Percentiles rank a stretch among this genome's conserved stretches.
Evolutionary conservation across 2,888 invertebrate genomes (phyloP).

Genomic region (Cosmorhoe ocellata): DNA sequence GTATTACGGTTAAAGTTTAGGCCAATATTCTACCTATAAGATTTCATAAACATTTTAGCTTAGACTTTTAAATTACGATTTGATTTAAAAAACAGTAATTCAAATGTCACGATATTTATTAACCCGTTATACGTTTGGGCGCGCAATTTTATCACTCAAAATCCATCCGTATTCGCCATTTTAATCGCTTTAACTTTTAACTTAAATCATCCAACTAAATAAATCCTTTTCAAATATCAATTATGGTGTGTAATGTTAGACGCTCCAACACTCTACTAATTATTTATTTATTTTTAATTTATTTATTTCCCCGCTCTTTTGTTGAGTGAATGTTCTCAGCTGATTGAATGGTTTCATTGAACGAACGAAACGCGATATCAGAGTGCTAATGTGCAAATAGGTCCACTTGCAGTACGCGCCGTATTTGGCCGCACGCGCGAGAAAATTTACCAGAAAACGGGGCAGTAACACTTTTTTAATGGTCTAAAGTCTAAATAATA

Average conservation of each 20-base stretch:
- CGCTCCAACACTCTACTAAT: slow-evolving; percentile 75
- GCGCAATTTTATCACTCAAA: no score
- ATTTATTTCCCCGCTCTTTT: slow-evolving; percentile 51
- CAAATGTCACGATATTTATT: no score
- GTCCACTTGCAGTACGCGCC: slow-evolving; percentile 32
- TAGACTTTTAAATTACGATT: no score
- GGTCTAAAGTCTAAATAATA: no score
- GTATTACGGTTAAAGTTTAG: no score
- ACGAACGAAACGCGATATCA: slow-evolving; percentile 36
- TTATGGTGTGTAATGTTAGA: slow-evolving; percentile 59
- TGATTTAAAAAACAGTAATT: no score
- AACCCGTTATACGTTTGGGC: no score
- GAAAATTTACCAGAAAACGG: no score
- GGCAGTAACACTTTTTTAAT: no score
- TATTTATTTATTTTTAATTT: slow-evolving; percentile 63
- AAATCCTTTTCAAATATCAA: slow-evolving; percentile 56
- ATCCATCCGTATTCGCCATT: background rate
- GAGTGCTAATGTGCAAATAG: slow-evolving; percentile 60
- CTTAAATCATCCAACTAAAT: slow-evolving; percentile 31
- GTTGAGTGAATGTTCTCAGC: slow-evolving; percentile 32
- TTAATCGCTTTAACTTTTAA: slow-evolving; percentile 15
- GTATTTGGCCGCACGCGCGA: background rate
- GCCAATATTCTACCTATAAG: no score
- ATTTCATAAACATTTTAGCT: no score
- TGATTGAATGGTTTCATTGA: slow-evolving; percentile 27